Evolutionary conservation across 2,113 vertebrate genomes (phyloP).

Genomic region (Gopherus flavomarginatus): DNA sequence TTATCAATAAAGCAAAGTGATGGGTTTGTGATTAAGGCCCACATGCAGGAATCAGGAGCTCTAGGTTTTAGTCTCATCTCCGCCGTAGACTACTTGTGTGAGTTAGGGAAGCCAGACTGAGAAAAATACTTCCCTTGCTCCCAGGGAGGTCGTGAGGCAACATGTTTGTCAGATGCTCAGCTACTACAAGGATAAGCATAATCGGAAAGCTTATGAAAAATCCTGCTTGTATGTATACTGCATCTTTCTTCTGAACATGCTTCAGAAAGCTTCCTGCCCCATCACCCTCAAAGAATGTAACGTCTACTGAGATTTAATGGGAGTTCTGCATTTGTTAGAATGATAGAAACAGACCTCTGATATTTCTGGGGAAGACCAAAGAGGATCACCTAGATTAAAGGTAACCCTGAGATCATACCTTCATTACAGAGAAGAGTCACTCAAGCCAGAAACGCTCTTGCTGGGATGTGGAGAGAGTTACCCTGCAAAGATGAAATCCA

Average conservation of each 20-base stretch:
- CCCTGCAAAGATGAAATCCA: neutral
- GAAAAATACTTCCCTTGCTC: neutral
- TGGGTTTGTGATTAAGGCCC: neutral
- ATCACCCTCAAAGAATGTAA: neutral
- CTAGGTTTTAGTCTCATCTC: neutral
- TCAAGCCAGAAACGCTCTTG: neutral
- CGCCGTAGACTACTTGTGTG: neutral
- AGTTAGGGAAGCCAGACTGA: conserved; percentile 3
- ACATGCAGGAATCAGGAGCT: neutral
- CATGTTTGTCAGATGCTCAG: neutral
- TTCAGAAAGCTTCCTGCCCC: neutral
- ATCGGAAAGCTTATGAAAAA: neutral
- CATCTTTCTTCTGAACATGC: accelerated
- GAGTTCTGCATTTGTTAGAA: neutral
- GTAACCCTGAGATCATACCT: neutral
- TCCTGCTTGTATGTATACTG: neutral
- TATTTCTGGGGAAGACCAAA: neutral
- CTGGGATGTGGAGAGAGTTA: neutral
- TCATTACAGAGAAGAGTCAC: neutral
- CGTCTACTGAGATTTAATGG: neutral
- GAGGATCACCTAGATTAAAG: neutral
- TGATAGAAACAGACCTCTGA: neutral
- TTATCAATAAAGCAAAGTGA: neutral
- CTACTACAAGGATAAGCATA: neutral
- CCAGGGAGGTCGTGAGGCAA: neutral